Base-by-base conservation (phyloP, 2,113 vertebrate species). In the Tupaia tana region DNA sequence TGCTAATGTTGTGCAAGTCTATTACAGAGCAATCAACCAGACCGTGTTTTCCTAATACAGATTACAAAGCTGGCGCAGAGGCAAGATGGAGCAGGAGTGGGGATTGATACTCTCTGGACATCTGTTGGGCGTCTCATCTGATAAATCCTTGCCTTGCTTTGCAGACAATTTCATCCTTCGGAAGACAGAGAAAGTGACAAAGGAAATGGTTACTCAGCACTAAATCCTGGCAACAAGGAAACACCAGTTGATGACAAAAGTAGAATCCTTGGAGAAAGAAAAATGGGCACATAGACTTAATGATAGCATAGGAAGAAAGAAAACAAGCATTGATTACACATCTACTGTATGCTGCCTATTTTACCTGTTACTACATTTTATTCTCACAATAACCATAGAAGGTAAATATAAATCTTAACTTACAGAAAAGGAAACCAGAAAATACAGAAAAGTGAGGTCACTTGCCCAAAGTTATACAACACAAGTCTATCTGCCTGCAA, bases 1-100 rank as follows among this genome's bases (percentile, higher is more conserved):
- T 2, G 20, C 83, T 80, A 91, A 83, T 91, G 86, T 87, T 86
- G 82, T 89, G 82, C n/a, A 74, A 83, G 96, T 97, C 91, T 91
- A 93, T 97, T 96, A 96, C n/a, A 11, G 89, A 80, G 90, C 89
- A 93, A 95, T 96, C 93, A 94, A 94, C 52, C 97, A 95, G 96
- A 78, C 96, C 43, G 0, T 95, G 96, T 85, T 96, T 95, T 84
- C 86, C 89, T 96, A 93, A 96, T 70, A 85, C 91, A 85, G 94
- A 97, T 94, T 83, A 95, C 54, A 82, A 31, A 96, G 7, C 89
- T 77, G 89, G 97, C 89, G 16, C 78, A 1, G 86, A 88, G 90
- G 94, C 95, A 84, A 88, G 89, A 14, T 18, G 0, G 88, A 80
- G 80, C 91, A 27, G 67, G 82, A 3, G 75, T 12, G 71, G 95